A percentile compares a stretch with the other conserved stretches of the same genome.
phyloP scores from a whole-genome alignment of 35 echinoderm and acorn worm species.

The Lytechinus pictus region DNA sequence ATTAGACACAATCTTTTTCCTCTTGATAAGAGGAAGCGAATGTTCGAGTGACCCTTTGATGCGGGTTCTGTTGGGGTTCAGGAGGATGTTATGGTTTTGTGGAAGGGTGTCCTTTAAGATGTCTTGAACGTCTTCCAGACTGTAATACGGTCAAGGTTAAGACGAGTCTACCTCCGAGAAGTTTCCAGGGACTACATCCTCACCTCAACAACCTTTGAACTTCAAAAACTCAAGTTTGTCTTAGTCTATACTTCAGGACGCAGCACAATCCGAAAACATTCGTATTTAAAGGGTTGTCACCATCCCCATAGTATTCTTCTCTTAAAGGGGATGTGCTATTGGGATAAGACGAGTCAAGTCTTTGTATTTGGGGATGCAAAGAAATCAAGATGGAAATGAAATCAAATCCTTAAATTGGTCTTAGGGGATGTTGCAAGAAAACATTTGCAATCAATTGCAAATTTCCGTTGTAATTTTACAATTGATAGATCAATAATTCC shows the following conservation, averaged over 20 bases:
- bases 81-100: not conserved
- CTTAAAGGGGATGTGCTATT: not conserved
- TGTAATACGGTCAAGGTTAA: constrained; percentile 37
- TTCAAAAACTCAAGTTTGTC: not conserved
- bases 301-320: not conserved
- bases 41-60: constrained; percentile 1
- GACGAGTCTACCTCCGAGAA: not conserved
- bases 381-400: too few relatives aligned
- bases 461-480: too few relatives aligned
- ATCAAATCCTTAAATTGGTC: too few relatives aligned
- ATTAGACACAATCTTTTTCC: not conserved
- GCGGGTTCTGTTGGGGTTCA: not conserved
- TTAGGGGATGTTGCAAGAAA: too few relatives aligned
- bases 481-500: too few relatives aligned
- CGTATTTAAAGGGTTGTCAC: too few relatives aligned
- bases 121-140: not conserved
- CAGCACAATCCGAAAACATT: not conserved
- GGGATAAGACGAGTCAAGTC: not conserved
- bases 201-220: constrained; percentile 32
- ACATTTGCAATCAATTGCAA: too few relatives aligned
- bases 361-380: not conserved
- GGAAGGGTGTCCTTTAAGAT: not conserved
- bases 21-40: not conserved
- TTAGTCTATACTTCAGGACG: constrained; percentile 12
- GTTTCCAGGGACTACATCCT: constrained; percentile 27